Evolutionary conservation across 2,113 vertebrate genomes (phyloP).

Genomic region (Morone chrysops): DNA sequence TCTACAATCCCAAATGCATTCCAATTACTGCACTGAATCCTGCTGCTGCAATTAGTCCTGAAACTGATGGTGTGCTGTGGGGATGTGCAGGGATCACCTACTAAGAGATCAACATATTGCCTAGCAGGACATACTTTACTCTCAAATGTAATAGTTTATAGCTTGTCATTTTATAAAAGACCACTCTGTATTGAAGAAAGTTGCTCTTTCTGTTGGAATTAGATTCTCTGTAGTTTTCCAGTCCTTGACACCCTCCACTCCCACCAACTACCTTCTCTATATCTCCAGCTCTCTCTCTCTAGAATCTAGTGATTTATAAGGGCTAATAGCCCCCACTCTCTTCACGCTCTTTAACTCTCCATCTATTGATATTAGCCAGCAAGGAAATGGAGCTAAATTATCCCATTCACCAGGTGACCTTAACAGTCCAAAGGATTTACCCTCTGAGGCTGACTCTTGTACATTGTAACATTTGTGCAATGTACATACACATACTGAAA

Average conservation of each 20-base stretch:
- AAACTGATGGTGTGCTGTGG: constrained; percentile 17
- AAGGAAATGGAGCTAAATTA: constrained; percentile 77
- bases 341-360: constrained; percentile 70
- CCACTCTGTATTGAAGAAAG: background rate
- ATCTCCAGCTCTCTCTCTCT: constrained; percentile 31
- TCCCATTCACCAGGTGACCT: constrained; percentile 66
- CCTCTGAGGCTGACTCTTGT: constrained; percentile 32
- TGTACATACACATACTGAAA: constrained; percentile 1
- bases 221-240: constrained; percentile 31
- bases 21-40: constrained; percentile 40
- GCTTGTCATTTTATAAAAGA: constrained; percentile 8
- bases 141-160: background rate
- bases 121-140: background rate
- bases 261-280: constrained; percentile 22
- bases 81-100: constrained; percentile 20
- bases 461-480: constrained; percentile 16
- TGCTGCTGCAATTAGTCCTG: constrained; percentile 51
- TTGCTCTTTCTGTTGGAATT: constrained; percentile 5
- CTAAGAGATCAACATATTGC: background rate
- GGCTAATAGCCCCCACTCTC: constrained; percentile 58
- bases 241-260: constrained; percentile 44
- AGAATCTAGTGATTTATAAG: constrained; percentile 66
- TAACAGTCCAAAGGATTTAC: constrained; percentile 68
- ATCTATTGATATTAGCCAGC: constrained; percentile 70
- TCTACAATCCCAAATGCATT: constrained; percentile 49